Conservation (phyloP, 2,888 invertebrate species). For the Drosophila subsilvestris region DNA sequence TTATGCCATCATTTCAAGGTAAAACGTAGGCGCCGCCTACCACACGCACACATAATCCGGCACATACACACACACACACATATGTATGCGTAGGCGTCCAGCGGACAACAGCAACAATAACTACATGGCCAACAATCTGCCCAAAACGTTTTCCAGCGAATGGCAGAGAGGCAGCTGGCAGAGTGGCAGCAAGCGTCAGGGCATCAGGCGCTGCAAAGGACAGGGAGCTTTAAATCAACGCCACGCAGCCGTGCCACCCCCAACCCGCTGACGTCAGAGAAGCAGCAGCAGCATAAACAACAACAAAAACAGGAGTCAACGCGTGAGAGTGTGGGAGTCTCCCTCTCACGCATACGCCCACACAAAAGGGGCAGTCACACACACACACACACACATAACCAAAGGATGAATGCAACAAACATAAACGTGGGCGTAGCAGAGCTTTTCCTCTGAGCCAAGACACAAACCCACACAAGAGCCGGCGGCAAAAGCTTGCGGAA, state of each 20-base stretch:
- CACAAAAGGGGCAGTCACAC: background rate
- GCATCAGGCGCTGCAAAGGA: background rate
- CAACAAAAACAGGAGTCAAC: slow-evolving; percentile 9
- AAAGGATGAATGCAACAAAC: background rate
- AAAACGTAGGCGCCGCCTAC: slow-evolving; percentile 69
- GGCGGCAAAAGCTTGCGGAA: slow-evolving; percentile 53
- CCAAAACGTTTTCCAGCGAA: slow-evolving; percentile 60
- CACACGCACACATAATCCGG: background rate
- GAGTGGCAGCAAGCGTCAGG: slow-evolving; percentile 12
- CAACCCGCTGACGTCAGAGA: slow-evolving; percentile 62
- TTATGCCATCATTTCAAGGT: background rate
- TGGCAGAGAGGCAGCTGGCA: slow-evolving; percentile 53
- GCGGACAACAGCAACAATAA: slow-evolving; percentile 33
- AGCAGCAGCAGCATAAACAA: slow-evolving; percentile 20
- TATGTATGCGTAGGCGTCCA: slow-evolving; percentile 59
- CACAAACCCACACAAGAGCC: slow-evolving; percentile 50
- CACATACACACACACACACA: background rate
- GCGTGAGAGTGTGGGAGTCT: background rate
- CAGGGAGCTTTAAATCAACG: slow-evolving; percentile 54
- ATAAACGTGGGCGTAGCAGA: slow-evolving; percentile 43
- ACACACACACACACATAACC: background rate
- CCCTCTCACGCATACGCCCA: background rate
- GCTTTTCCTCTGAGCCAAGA: slow-evolving; percentile 45
- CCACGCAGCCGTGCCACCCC: slow-evolving; percentile 33
- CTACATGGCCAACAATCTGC: slow-evolving; percentile 15